Base-by-base conservation (phyloP, 2,113 vertebrate genomes). In the Mustela lutreola region DNA sequence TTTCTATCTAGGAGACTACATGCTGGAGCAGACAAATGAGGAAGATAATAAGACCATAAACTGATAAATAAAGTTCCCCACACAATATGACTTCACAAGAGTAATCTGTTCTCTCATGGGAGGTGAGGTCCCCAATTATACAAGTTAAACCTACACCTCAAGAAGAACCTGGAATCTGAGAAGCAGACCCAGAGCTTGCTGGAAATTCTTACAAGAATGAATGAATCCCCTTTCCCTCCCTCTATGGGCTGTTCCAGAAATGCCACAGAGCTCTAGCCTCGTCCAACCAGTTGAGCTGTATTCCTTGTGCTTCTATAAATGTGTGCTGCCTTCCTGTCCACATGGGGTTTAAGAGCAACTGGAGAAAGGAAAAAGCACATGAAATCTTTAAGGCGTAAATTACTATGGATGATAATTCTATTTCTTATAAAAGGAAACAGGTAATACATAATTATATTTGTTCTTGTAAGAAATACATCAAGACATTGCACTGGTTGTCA, bases 291-390 rank as follows among this genome's bases (percentile, higher is more conserved):
- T 14, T 36, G 48, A 88, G 15, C 7, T 31, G 28, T 12, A 0
- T 7, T 56, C 3, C 28, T 31, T 42, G 0, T 31, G 11, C 15
- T 62, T 28, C 19, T 11, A 2, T 0, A 24, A 33, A 58, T 33
- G 11, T 5, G 12, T 58, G n/a, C 22, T 88, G 14, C 14, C n/a
- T 15, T n/a, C 15, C 9, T 60, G 11, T 21, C 39, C 33, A 58
- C 5, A 12, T 36, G 67, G 45, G 7, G 11, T 50, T 63, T 56
- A 19, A 75, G 16, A 60, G 22, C 7, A 18, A 28, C 3, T 36
- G 36, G 56, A 80, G 31, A 81, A 76, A 78, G 22, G 28, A 65
- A 91, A 63, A 2, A 63, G 4, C 11, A 21, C 31, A 36, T 50
- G 48, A 28, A 73, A 65, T n/a, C 3, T 36, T 84, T 96, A 50